These are phyloP conservation scores for Microctenopoma stevenorrisi DNA, from an alignment of 2,797 vertebrate genomes.

Conservation along the genomic window DNA sequence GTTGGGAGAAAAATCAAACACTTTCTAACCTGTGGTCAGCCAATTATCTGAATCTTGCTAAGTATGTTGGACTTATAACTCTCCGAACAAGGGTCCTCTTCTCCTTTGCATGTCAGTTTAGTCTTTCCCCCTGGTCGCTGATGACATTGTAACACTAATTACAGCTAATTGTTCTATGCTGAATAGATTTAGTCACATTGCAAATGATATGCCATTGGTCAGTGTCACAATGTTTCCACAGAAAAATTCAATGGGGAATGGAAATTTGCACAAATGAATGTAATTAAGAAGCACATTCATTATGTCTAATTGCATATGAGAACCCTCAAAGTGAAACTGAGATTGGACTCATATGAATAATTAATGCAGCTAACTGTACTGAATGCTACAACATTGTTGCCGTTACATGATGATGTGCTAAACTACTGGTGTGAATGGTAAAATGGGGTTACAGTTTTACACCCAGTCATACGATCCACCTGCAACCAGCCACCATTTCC, in stretches of 20 bases:
- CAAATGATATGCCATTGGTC: conserved; percentile 85
- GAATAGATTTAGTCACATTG: conserved; percentile 83
- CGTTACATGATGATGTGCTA: conserved; percentile 49
- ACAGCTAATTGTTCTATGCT: conserved; percentile 82
- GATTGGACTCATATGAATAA: conserved; percentile 80
- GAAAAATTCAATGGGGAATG: conserved; percentile 80
- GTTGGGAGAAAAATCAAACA: neutral
- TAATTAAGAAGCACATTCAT: conserved; percentile 86
- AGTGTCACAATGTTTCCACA: conserved; percentile 83
- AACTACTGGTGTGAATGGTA: conserved; percentile 39
- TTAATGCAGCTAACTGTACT: conserved; percentile 70
- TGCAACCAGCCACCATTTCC: conserved; percentile 6
- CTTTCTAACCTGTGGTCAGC: conserved; percentile 73
- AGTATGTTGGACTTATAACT: conserved; percentile 65
- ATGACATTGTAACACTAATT: conserved; percentile 86
- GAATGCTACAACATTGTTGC: conserved; percentile 48
- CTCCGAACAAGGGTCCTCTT: conserved; percentile 70
- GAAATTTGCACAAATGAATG: conserved; percentile 85
- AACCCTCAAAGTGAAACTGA: conserved; percentile 81
- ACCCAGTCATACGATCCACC: conserved; percentile 6
- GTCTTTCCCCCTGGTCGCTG: conserved; percentile 76
- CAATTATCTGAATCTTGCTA: conserved; percentile 74
- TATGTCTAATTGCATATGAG: conserved; percentile 84
- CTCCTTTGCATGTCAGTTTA: conserved; percentile 71
- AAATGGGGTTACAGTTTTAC: conserved; percentile 23